phyloP scores from a whole-genome alignment of 2,113 vertebrate genomes.

The Ophthalmolycus amberensis region DNA sequence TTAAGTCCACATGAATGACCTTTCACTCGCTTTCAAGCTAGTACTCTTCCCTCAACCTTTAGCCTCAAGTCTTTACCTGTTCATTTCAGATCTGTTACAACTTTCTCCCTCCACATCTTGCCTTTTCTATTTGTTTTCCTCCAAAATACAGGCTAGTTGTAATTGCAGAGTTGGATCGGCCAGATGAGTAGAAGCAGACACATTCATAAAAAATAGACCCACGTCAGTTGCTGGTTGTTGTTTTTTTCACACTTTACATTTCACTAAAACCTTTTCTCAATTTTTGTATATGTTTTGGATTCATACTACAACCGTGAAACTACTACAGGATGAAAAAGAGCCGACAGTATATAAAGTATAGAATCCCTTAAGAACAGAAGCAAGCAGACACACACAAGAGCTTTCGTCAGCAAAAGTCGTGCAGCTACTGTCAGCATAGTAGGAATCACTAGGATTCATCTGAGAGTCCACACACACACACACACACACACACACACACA shows the following conservation, averaged over 20 bases:
- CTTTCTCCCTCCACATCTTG: background rate
- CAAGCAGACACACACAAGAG: slow-evolving; percentile 5
- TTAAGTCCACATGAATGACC: slow-evolving; percentile 28
- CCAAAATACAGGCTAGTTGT: background rate
- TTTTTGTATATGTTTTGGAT: slow-evolving; percentile 6
- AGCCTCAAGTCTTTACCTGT: slow-evolving; percentile 1
- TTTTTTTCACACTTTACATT: background rate
- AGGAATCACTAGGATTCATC: slow-evolving; percentile 44
- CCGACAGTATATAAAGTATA: background rate
- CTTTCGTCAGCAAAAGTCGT: slow-evolving; percentile 55
- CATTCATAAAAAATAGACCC: background rate
- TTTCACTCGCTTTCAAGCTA: slow-evolving; percentile 40
- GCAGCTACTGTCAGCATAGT: slow-evolving; percentile 53
- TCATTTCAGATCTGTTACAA: slow-evolving; percentile 14
- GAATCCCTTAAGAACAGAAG: slow-evolving; percentile 11
- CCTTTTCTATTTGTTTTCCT: background rate
- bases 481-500: background rate
- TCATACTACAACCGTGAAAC: slow-evolving; percentile 6
- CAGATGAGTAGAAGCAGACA: slow-evolving; percentile 15
- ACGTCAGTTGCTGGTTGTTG: background rate
- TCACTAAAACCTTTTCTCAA: background rate
- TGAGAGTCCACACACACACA: background rate
- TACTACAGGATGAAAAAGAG: background rate
- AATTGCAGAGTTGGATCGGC: background rate
- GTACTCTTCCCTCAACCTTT: background rate